phyloP scores from a whole-genome alignment of 2,888 invertebrate genomes.

The Rosalia funebris region DNA sequence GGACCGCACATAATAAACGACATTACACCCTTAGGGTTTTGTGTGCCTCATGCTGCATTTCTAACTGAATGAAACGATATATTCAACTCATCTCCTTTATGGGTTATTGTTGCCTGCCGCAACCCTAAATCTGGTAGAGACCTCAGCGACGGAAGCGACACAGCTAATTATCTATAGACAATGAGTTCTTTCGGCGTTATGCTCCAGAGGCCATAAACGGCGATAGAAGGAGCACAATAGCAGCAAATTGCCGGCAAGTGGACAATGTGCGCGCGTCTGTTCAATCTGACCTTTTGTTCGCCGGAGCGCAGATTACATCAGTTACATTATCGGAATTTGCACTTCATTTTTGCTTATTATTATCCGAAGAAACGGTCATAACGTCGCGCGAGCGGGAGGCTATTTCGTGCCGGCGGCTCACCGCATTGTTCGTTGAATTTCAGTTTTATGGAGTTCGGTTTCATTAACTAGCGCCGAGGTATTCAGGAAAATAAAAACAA shows the following conservation, averaged over 20 bases:
- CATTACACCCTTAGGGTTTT: too few relatives aligned
- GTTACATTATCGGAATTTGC: constrained; percentile 45
- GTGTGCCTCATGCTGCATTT: too few relatives aligned
- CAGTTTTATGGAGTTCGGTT: constrained; percentile 8
- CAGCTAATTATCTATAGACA: constrained; percentile 50
- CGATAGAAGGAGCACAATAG: constrained; percentile 51
- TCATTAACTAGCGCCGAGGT: not conserved
- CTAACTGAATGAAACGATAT: too few relatives aligned
- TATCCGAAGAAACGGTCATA: constrained; percentile 18
- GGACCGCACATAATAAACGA: too few relatives aligned
- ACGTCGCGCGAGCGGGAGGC: not conserved
- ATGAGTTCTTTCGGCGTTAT: constrained; percentile 47
- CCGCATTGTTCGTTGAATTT: constrained; percentile 5
- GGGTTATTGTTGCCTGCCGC: too few relatives aligned
- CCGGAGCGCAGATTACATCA: constrained; percentile 45
- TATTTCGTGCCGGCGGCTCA: constrained; percentile 9
- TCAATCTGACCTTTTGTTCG: constrained; percentile 51
- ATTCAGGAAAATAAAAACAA: not conserved
- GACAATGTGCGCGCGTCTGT: constrained; percentile 50
- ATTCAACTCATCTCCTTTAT: too few relatives aligned
- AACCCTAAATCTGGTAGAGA: too few relatives aligned
- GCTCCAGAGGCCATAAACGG: constrained; percentile 46
- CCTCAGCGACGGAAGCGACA: constrained; percentile 39
- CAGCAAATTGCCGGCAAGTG: constrained; percentile 53
- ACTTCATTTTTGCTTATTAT: constrained; percentile 26